Evolutionary conservation across 1,140 invertebrate genomes (phyloP).

Genomic region (Phymorhynchus buccinoides): DNA sequence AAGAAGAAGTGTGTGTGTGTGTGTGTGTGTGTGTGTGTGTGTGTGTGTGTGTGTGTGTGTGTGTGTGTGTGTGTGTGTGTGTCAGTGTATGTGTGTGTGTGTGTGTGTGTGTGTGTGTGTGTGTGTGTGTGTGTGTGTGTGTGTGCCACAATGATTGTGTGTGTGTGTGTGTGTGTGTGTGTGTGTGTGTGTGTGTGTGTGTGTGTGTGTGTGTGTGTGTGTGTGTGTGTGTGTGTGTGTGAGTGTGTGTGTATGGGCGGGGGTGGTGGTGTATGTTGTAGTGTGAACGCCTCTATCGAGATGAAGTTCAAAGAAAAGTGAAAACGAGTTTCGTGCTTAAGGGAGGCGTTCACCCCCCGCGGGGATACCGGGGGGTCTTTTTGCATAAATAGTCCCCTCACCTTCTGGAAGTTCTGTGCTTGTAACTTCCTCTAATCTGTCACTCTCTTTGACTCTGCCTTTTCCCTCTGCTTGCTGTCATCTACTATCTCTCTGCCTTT

Average conservation of each 20-base stretch:
- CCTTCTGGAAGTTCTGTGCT: no score
- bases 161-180: not conserved
- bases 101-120: not conserved
- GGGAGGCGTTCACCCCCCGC: not conserved
- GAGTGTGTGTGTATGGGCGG: constrained; percentile 79
- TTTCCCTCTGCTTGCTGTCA: no score
- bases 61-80: not conserved
- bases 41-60: constrained; percentile 1
- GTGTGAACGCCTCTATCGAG: constrained; percentile 84
- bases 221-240: constrained; percentile 66
- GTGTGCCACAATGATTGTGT: no score
- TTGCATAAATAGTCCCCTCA: not conserved
- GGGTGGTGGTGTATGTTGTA: constrained; percentile 74
- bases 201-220: constrained; percentile 48
- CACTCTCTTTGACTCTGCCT: no score
- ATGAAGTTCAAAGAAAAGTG: constrained; percentile 82
- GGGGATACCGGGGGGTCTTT: not conserved
- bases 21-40: not conserved
- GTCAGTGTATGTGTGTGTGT: not conserved
- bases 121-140: not conserved
- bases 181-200: constrained; percentile 40
- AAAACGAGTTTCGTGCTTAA: not conserved
- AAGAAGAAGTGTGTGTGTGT: no score
- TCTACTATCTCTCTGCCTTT: no score
- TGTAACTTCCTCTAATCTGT: no score